Base-by-base conservation (phyloP, 2,888 invertebrate species). In the Amphipoea oculea region DNA sequence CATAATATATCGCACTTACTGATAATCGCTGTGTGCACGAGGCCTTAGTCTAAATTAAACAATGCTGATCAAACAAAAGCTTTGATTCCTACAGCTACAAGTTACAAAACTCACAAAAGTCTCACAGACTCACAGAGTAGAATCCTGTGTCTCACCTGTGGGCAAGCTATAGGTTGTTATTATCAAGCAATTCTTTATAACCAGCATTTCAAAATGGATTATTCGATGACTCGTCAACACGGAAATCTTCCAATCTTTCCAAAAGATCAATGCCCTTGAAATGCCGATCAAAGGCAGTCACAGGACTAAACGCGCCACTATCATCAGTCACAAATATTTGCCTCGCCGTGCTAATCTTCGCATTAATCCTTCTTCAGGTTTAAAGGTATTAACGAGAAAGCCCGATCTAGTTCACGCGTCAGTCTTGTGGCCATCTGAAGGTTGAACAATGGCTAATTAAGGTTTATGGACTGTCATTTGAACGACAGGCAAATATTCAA, bases 321-420 rank as follows among this genome's bases (percentile, higher is more conserved):
- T 78, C 82, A 78, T 77, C 86, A 84, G 88, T 88, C 89, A 90
- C 91, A 93, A 93, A 93, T 93, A 93, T 93, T 94, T 93, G 85
- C 91, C 73, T 78, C 81, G 83, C 67, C 82, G 65, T 68, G 73
- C 73, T 93, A 92, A 93, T 92, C 92, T 82, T 29, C 17, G 75
- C 62, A 63, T 42, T 93, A 92, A 93, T 92, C 93, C 90, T 72
- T 54, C 65, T 74, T 76, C 80, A 83, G 86, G 90, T 80, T 87
- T 91, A 91, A 90, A 88, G 76, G 91, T 81, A 90, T 93, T 92
- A 93, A 77, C 90, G 80, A 84, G 92, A 93, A 93, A 93, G 92
- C 92, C 92, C n/a, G 74, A 81, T 81, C 85, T 86, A 72, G 83
- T 78, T 78, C 84, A 86, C 86, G 90, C 92, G 92, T 89, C 89